These are phyloP conservation scores for Gymnoscopelus microlampas DNA, from an alignment of 2,797 vertebrate genomes.

Conservation along the genomic window DNA sequence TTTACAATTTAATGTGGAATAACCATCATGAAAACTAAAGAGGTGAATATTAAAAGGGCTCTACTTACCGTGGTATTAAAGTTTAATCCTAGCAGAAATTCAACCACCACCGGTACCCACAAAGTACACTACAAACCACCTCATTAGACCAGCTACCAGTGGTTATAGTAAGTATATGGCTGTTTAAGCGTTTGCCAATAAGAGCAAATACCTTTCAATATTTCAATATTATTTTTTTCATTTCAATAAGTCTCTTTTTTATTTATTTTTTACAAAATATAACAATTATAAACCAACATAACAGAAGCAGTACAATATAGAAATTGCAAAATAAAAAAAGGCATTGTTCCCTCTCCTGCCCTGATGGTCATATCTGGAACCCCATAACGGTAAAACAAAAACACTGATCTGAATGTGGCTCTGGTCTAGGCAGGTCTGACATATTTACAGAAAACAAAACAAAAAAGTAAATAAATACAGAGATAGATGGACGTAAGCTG, in stretches of 20 bases:
- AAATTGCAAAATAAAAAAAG: constrained; percentile 65
- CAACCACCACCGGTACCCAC: too few species aligned
- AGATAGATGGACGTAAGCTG: constrained; percentile 15
- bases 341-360: constrained; percentile 50
- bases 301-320: constrained; percentile 65
- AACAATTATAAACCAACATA: constrained; percentile 69
- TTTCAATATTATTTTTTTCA: constrained; percentile 8
- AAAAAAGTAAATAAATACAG: constrained; percentile 35
- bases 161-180: too few species aligned
- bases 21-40: too few species aligned
- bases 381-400: constrained; percentile 47
- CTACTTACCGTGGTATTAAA: too few species aligned
- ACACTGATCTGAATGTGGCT: constrained; percentile 29
- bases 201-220: background rate
- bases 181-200: too few species aligned
- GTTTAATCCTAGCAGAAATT: too few species aligned
- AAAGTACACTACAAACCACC: too few species aligned
- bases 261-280: constrained; percentile 74
- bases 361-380: constrained; percentile 21
- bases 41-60: too few species aligned
- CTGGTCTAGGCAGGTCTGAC: constrained; percentile 6
- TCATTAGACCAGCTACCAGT: too few species aligned
- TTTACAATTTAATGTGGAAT: too few species aligned
- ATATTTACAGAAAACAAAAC: constrained; percentile 31
- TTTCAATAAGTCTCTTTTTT: constrained; percentile 43